Conservation (phyloP, 2,797 vertebrate genomes). For the Chromis chromis region DNA sequence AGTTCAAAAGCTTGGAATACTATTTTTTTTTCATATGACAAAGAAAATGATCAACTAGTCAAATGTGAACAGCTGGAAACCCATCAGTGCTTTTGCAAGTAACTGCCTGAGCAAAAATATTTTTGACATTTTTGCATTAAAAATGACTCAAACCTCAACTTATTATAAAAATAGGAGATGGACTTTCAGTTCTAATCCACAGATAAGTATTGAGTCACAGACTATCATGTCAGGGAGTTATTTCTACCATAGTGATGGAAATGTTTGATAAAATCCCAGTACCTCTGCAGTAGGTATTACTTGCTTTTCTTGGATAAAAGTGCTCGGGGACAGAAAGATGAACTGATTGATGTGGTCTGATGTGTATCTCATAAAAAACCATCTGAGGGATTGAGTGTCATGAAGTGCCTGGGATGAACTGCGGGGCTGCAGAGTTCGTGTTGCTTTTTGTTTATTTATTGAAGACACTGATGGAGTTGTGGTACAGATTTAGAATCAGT, state of each 20-base stretch:
- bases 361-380: slow-evolving; percentile 43
- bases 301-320: slow-evolving; percentile 31
- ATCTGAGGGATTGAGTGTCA: slow-evolving; percentile 39
- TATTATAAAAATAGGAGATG: not conserved
- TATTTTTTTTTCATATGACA: not conserved
- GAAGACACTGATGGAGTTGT: slow-evolving; percentile 57
- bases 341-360: slow-evolving; percentile 50
- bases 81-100: not conserved
- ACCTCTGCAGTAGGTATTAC: not conserved
- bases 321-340: slow-evolving; percentile 26
- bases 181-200: not conserved
- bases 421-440: slow-evolving; percentile 21
- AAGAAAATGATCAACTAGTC: not conserved
- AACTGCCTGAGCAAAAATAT: not conserved
- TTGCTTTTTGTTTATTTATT: slow-evolving; percentile 74
- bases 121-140: not conserved
- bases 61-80: not conserved
- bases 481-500: slow-evolving; percentile 75
- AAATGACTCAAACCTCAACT: not conserved
- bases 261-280: not conserved
- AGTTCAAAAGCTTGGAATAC: not conserved
- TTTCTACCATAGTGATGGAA: slow-evolving; percentile 10
- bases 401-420: slow-evolving; percentile 35
- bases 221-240: not conserved
- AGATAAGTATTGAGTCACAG: not conserved